Percentiles rank a stretch among this genome's conserved stretches.
phyloP scores from a whole-genome alignment of 64 coral and sea anemone species.

The Pocillopora damicornis region DNA sequence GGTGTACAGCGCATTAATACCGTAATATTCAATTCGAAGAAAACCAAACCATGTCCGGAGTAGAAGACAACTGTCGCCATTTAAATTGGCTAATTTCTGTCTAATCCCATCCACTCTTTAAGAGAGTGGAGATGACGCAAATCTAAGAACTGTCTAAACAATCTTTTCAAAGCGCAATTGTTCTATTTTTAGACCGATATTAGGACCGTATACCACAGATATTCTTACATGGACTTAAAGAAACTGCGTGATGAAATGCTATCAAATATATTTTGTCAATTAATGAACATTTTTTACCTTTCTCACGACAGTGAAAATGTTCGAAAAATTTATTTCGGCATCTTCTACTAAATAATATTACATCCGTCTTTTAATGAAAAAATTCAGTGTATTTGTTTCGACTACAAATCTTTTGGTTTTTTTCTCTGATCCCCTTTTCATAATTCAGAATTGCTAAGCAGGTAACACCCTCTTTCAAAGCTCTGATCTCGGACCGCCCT shows the following conservation, averaged over 20 bases:
- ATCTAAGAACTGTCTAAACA: neutral
- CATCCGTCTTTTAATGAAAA: too few species aligned
- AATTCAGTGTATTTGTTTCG: too few species aligned
- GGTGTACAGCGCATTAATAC: neutral
- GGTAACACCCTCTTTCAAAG: too few species aligned
- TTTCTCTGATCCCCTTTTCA: too few species aligned
- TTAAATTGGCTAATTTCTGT: conserved; percentile 3
- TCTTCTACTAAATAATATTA: too few species aligned
- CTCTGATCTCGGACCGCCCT: too few species aligned
- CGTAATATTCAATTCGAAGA: neutral
- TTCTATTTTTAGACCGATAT: conserved; percentile 25
- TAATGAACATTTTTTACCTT: neutral
- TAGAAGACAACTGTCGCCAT: neutral
- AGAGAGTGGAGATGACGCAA: conserved; percentile 16
- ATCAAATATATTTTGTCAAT: neutral
- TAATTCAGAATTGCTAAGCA: too few species aligned
- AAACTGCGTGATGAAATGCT: conserved; percentile 10
- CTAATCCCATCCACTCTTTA: neutral
- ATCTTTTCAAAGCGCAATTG: conserved; percentile 1
- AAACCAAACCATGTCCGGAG: conserved; percentile 6
- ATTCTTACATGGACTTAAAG: conserved; percentile 8
- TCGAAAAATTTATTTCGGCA: too few species aligned
- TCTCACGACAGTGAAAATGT: neutral
- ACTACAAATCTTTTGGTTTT: too few species aligned
- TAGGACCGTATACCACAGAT: neutral